Percentiles rank a stretch among this genome's conserved stretches.
Evolutionary conservation across 2,888 invertebrate species (phyloP).

Genomic region (Lasioglossum pauxillum): DNA sequence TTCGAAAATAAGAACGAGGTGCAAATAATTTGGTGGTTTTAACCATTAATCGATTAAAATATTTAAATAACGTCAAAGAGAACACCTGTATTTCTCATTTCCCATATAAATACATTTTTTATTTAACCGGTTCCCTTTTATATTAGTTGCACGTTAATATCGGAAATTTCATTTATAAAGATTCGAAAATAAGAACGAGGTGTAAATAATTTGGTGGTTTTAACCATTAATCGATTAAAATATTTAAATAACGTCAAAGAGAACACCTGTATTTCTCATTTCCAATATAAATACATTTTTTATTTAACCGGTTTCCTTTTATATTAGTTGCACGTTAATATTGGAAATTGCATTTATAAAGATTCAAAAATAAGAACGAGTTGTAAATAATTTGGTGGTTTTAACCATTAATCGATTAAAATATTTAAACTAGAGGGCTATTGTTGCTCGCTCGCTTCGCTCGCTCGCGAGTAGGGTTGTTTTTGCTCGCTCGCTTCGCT

Average conservation of each 20-base stretch:
- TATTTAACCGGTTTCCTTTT: background rate
- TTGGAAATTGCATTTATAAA: too few species aligned
- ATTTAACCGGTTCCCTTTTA: background rate
- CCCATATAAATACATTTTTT: background rate
- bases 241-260: background rate
- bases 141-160: too few species aligned
- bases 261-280: background rate
- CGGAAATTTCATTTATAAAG: too few species aligned
- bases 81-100: background rate
- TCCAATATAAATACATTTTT: background rate
- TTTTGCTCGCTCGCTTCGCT: too few species aligned
- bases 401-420: background rate
- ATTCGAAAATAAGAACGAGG: too few species aligned
- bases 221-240: background rate
- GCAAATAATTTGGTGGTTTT: background rate
- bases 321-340: too few species aligned
- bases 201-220: background rate
- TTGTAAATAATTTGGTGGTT: background rate
- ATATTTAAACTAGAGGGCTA: too few species aligned
- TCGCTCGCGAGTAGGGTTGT: too few species aligned
- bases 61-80: background rate
- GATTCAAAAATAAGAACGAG: too few species aligned
- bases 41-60: background rate
- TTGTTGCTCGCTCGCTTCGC: too few species aligned
- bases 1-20: too few species aligned